Base-by-base conservation (phyloP, 2,113 vertebrate species). In the Pedionomus torquatus region DNA sequence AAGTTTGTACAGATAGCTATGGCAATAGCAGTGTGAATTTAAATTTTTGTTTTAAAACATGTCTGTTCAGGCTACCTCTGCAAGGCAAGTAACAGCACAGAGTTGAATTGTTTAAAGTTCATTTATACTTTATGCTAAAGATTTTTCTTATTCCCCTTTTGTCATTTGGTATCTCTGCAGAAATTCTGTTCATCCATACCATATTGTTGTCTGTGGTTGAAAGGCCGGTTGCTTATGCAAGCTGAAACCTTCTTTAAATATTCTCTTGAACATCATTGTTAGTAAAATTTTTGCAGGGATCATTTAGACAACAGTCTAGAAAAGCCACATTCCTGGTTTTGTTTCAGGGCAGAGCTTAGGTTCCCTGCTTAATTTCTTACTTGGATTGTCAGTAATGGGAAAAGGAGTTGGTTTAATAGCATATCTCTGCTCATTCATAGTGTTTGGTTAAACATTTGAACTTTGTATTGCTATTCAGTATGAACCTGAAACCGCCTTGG, bases 201-300 rank as follows among this genome's bases (percentile, higher is more conserved):
- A 1, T 44, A 11, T 80, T 80, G 35, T 2, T 80, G 44, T 17
- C 28, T 96, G 72, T 76, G 10, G 9, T 85, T 60, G 61, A 85
- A 33, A 12, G 72, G 14, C 6, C 83, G 17, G 26, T 57, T 12
- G 2, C 26, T 91, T 79, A 23, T 28, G 44, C 35, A 49, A 30
- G 33, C 21, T 72, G 81, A 55, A 82, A 31, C 10, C 3, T 61
- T 76, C 5, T 84, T 64, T 54, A 57, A 87, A 65, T 57, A 64
- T 0, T 3, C 17, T 72, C 46, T 72, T 64, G 13, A 52, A 23
- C 20, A 19, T 64, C 1, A 0, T 13, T 69, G 5, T 1, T 23
- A 39, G 26, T 85, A 80, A 82, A 71, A 37, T 17, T 84, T 91
- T 78, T 71, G 43, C 20, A 46, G 14, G 5, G 14, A 13, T 48